phyloP scores from a whole-genome alignment of 2,797 vertebrate genomes.

The Sphenopsis melanotis region DNA sequence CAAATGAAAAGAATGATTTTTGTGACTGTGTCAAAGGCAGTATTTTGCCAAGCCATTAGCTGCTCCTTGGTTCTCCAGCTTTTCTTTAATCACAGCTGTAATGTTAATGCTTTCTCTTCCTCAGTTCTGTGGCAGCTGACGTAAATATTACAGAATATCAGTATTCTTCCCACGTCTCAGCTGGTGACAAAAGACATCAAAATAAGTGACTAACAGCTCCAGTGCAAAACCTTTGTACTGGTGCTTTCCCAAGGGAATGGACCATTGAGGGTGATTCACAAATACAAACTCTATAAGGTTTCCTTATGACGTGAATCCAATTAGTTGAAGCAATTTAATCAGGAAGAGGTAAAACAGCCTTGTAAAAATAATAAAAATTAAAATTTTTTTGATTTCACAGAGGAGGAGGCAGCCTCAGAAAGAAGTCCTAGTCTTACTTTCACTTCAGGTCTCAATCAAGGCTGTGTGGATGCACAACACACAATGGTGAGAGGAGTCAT shows the following conservation, averaged over 20 bases:
- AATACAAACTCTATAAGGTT: not conserved
- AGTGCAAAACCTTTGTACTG: not conserved
- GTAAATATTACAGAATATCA: not conserved
- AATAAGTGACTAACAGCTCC: not conserved
- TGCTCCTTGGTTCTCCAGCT: not conserved
- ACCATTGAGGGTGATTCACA: not conserved
- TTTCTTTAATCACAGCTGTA: not conserved
- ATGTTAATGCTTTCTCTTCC: not conserved
- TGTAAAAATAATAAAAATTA: not conserved
- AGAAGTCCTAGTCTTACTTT: not conserved
- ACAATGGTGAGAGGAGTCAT: not conserved
- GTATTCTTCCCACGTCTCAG: not conserved
- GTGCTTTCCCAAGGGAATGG: not conserved
- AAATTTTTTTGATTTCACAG: not conserved
- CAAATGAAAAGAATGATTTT: not conserved
- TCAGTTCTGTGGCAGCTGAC: not conserved
- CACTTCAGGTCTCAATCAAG: not conserved
- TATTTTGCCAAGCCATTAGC: not conserved
- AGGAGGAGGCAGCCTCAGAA: not conserved
- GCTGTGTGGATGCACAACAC: fast-evolving
- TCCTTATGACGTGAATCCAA: not conserved
- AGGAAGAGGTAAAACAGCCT: not conserved
- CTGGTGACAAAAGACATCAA: not conserved
- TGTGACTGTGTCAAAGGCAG: not conserved
- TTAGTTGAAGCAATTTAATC: not conserved